Percentiles rank a stretch among this genome's conserved stretches.
These are phyloP conservation scores for Myripristis murdjan DNA, from an alignment of 2,797 vertebrate genomes.

Conservation along the genomic window DNA sequence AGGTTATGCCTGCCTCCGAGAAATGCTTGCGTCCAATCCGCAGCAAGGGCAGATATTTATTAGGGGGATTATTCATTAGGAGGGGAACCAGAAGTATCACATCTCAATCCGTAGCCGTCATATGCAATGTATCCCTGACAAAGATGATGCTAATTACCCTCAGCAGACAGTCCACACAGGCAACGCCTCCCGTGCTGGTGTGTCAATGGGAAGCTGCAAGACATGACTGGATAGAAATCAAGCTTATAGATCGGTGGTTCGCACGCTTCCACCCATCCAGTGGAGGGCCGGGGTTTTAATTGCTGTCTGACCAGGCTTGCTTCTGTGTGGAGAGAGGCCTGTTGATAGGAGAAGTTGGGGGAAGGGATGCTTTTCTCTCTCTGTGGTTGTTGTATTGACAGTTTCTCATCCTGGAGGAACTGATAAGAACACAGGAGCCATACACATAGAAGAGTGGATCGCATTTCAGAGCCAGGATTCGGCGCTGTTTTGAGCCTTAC, in stretches of 20 bases:
- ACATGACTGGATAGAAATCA: slow-evolving; percentile 81
- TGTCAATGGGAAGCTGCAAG: slow-evolving; percentile 65
- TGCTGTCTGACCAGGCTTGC: slow-evolving; percentile 71
- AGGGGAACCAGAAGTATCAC: slow-evolving; percentile 34
- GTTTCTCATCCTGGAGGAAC: slow-evolving; percentile 74
- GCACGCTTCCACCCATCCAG: slow-evolving; percentile 41
- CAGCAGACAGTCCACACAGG: slow-evolving; percentile 65
- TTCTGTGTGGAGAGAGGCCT: slow-evolving; percentile 72
- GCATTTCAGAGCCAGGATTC: slow-evolving; percentile 73
- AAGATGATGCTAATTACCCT: slow-evolving; percentile 75
- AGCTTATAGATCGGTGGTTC: slow-evolving; percentile 85
- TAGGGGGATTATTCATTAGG: slow-evolving; percentile 53
- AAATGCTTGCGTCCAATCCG: slow-evolving; percentile 10
- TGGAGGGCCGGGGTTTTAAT: slow-evolving; percentile 75
- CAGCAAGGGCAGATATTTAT: slow-evolving; percentile 40
- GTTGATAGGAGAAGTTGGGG: slow-evolving; percentile 62
- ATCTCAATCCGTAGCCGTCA: slow-evolving; percentile 64
- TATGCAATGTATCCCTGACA: slow-evolving; percentile 58
- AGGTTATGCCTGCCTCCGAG: background rate
- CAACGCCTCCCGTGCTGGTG: slow-evolving; percentile 46
- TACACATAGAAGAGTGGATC: slow-evolving; percentile 75
- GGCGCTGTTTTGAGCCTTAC: slow-evolving; percentile 43
- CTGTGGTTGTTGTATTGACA: slow-evolving; percentile 85
- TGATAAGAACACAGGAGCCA: slow-evolving; percentile 79
- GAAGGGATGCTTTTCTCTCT: slow-evolving; percentile 67